Percentiles rank a stretch among this genome's conserved stretches.
phyloP scores from a whole-genome alignment of 1,140 invertebrate genomes.

The Pachypeltis micranthus region DNA sequence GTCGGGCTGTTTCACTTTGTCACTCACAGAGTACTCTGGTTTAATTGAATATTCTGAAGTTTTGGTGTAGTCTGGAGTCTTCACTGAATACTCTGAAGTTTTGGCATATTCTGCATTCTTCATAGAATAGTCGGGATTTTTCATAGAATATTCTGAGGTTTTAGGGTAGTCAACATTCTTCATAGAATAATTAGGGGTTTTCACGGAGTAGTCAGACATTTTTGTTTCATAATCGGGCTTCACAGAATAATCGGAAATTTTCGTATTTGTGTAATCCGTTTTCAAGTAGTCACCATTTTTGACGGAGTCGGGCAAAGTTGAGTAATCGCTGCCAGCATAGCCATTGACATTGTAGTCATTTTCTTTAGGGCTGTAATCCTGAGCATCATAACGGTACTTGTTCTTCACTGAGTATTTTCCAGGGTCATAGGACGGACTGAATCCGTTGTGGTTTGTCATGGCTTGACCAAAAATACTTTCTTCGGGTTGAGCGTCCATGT shows the following conservation, averaged over 20 bases:
- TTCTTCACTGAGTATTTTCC: constrained; percentile 39
- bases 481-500: constrained; percentile 44
- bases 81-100: background rate
- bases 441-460: constrained; percentile 41
- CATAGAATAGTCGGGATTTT: constrained; percentile 1
- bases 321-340: constrained; percentile 22
- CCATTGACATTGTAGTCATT: constrained; percentile 21
- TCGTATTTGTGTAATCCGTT: background rate
- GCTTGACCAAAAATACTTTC: constrained; percentile 61
- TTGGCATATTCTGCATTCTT: too few species aligned
- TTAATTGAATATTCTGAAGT: background rate
- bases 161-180: background rate
- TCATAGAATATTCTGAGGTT: background rate
- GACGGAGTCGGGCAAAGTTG: constrained; percentile 20
- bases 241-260: background rate
- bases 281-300: constrained; percentile 16
- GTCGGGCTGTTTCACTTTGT: background rate
- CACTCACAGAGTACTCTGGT: background rate
- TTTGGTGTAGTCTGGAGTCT: background rate
- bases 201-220: background rate
- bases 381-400: constrained; percentile 21
- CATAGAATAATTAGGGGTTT: background rate
- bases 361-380: constrained; percentile 13
- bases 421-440: constrained; percentile 41
- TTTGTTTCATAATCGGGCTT: background rate